phyloP scores from a whole-genome alignment of 2,113 vertebrate genomes.

The Notiomystis cincta region DNA sequence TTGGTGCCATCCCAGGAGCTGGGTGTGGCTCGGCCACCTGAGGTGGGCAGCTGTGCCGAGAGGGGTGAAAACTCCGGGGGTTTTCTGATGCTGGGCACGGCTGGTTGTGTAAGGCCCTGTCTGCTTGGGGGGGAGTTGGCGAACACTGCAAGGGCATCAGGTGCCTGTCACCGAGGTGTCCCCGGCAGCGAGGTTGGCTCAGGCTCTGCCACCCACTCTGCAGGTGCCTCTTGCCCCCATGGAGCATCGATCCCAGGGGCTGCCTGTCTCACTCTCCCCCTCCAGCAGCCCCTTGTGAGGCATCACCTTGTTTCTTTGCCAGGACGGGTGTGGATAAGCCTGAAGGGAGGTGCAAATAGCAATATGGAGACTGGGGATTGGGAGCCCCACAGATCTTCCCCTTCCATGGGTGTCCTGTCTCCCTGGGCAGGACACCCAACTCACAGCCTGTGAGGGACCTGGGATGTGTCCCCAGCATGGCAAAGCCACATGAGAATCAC shows the following conservation, averaged over 20 bases:
- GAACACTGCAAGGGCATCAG: fast-evolving
- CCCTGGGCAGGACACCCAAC: background rate
- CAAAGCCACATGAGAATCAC: fast-evolving
- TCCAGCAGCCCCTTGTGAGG: background rate
- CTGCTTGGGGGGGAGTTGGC: background rate
- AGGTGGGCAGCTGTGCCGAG: fast-evolving
- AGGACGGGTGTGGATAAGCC: background rate
- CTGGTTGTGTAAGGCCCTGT: background rate
- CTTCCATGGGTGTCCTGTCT: background rate
- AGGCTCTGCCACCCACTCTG: background rate
- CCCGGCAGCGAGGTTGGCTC: fast-evolving
- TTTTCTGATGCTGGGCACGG: background rate
- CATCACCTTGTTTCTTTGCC: background rate
- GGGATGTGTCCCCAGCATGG: fast-evolving
- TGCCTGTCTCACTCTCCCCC: background rate
- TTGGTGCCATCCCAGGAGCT: fast-evolving
- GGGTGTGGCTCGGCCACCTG: fast-evolving
- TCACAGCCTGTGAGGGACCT: background rate
- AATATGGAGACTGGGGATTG: background rate
- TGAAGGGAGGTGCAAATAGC: background rate
- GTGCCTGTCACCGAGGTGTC: background rate
- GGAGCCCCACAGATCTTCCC: background rate
- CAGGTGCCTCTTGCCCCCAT: background rate
- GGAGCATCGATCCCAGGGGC: background rate
- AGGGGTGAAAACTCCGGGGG: background rate